phyloP scores from a whole-genome alignment of 2,113 vertebrate genomes.

The Entomyzon cyanotis region DNA sequence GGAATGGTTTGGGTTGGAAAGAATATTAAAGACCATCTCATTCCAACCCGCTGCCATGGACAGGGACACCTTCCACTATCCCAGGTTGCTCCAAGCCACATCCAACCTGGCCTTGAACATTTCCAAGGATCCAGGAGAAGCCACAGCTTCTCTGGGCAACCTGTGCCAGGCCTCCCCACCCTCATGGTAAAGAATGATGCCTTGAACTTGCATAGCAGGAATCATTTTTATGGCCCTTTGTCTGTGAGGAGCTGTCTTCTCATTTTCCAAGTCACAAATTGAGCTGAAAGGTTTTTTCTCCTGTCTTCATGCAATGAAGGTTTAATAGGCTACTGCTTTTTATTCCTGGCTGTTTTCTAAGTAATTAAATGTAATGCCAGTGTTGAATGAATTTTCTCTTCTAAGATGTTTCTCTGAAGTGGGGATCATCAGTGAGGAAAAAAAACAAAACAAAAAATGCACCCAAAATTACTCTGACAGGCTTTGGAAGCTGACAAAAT shows the following conservation, averaged over 20 bases:
- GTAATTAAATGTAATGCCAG: not conserved
- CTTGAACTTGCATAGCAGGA: not conserved
- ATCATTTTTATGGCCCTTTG: not conserved
- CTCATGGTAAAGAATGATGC: not conserved
- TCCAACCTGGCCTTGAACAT: not conserved
- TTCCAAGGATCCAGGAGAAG: not conserved
- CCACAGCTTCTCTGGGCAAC: not conserved
- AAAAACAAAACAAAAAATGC: not conserved
- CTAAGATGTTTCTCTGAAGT: not conserved
- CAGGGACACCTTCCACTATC: not conserved
- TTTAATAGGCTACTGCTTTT: not conserved
- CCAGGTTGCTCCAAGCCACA: not conserved
- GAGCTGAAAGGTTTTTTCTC: not conserved
- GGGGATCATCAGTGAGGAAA: not conserved
- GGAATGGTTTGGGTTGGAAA: not conserved
- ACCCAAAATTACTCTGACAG: not conserved
- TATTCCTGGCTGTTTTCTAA: not conserved
- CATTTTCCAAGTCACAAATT: not conserved
- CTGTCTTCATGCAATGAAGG: not conserved
- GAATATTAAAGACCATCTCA: not conserved
- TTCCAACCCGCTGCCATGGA: not conserved
- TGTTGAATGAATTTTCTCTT: not conserved
- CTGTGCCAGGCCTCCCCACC: not conserved
- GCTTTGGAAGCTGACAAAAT: not conserved
- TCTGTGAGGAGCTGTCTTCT: not conserved